A percentile compares a stretch with the other conserved stretches of the same genome.
These are phyloP conservation scores for Meliscaeva auricollis DNA, from an alignment of 2,888 invertebrate genomes.

Conservation along the genomic window DNA sequence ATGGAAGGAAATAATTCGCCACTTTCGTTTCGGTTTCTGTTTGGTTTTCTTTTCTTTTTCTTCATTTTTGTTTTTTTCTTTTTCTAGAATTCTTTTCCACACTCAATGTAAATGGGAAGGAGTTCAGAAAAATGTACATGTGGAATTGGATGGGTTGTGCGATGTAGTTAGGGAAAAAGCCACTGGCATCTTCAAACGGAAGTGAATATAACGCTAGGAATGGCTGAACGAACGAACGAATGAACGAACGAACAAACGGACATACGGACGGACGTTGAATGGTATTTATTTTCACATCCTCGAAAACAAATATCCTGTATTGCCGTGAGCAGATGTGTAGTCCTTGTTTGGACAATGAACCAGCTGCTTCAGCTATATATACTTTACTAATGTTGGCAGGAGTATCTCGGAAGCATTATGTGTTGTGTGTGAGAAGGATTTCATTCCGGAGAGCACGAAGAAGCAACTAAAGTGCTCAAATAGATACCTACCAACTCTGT, in stretches of 20 bases:
- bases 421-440: background rate
- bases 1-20: constrained; percentile 70
- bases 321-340: constrained; percentile 57
- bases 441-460: background rate
- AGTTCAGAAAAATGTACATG: no score
- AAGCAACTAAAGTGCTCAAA: constrained; percentile 52
- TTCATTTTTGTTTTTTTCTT: constrained; percentile 15
- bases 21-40: constrained; percentile 69
- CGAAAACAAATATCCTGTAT: constrained; percentile 71
- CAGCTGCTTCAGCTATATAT: constrained; percentile 15
- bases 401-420: background rate
- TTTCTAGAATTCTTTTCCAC: constrained; percentile 32
- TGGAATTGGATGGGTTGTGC: background rate
- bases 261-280: constrained; percentile 44
- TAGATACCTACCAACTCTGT: constrained; percentile 51
- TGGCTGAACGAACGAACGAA: constrained; percentile 14
- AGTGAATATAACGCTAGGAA: constrained; percentile 32
- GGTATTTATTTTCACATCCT: constrained; percentile 70
- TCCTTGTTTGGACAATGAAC: constrained; percentile 48
- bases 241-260: background rate
- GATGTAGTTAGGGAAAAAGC: background rate
- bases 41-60: constrained; percentile 47
- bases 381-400: background rate
- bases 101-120: constrained; percentile 24
- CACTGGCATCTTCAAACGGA: constrained; percentile 59